These are phyloP conservation scores for Pocillopora meandrina DNA, from an alignment of 92 coral and sea anemone genomes.

Conservation along the genomic window DNA sequence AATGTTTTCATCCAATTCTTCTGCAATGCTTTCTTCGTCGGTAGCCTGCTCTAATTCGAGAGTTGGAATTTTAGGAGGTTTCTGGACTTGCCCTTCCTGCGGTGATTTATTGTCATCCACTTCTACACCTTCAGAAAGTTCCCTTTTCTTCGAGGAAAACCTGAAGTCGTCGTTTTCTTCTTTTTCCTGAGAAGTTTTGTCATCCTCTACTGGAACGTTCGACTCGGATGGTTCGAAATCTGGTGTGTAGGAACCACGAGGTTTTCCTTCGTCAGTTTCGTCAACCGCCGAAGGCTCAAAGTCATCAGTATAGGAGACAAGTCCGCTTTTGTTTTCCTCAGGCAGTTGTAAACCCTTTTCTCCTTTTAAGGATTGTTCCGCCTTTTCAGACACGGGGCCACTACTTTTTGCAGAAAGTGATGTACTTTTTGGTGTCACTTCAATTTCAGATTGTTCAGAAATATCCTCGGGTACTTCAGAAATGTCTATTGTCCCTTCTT, in stretches of 20 bases:
- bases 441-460: slow-evolving; percentile 50
- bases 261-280: slow-evolving; percentile 37
- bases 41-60: slow-evolving; percentile 33
- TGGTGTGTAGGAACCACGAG: slow-evolving; percentile 44
- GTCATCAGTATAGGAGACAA: slow-evolving; percentile 58
- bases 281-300: slow-evolving; percentile 62
- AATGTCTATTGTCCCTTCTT: neutral
- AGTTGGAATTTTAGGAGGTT: neutral
- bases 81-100: neutral
- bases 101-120: neutral
- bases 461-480: slow-evolving; percentile 44
- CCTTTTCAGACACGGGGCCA: neutral
- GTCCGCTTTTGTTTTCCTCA: neutral
- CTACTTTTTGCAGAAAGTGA: slow-evolving; percentile 3
- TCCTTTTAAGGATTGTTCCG: slow-evolving; percentile 1
- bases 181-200: neutral
- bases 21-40: slow-evolving; percentile 78
- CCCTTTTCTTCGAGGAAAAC: neutral
- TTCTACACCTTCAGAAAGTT: neutral
- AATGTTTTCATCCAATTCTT: slow-evolving; percentile 36
- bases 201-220: slow-evolving; percentile 3
- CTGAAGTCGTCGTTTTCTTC: slow-evolving; percentile 12
- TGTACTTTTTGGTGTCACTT: slow-evolving; percentile 17
- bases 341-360: slow-evolving; percentile 18
- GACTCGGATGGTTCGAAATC: slow-evolving; percentile 65